Conservation (phyloP, 2,888 invertebrate genomes). For the Tryphoninae sp. region DNA sequence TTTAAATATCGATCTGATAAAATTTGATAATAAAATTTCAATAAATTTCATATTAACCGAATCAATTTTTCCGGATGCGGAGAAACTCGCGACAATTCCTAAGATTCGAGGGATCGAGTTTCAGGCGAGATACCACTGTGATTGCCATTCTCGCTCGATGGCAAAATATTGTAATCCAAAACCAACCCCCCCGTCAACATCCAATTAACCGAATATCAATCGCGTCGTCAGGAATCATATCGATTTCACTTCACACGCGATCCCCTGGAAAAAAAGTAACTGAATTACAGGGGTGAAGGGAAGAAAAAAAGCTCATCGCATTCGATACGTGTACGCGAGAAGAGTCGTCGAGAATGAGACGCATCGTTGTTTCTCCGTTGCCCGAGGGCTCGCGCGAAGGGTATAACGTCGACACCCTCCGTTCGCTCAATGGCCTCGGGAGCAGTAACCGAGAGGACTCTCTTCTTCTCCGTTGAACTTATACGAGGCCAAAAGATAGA, state of each 20-base stretch:
- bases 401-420: slow-evolving; percentile 60
- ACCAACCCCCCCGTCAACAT: background rate
- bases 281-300: slow-evolving; percentile 17
- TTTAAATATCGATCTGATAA: background rate
- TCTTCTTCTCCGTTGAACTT: slow-evolving; percentile 39
- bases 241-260: slow-evolving; percentile 35
- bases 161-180: slow-evolving; percentile 29
- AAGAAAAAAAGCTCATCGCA: slow-evolving; percentile 36
- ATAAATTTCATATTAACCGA: too few species aligned
- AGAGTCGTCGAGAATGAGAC: slow-evolving; percentile 21
- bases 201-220: slow-evolving; percentile 37
- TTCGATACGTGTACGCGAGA: slow-evolving; percentile 15
- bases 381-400: slow-evolving; percentile 46
- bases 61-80: too few species aligned
- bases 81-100: too few species aligned
- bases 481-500: slow-evolving; percentile 52
- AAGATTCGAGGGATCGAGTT: slow-evolving; percentile 5
- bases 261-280: slow-evolving; percentile 23
- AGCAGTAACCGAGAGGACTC: slow-evolving; percentile 49
- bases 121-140: background rate
- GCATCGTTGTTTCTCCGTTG: slow-evolving; percentile 46
- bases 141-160: background rate
- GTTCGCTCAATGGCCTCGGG: slow-evolving; percentile 47
- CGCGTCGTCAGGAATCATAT: background rate
- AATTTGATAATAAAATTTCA: background rate